phyloP scores from a whole-genome alignment of 2,797 vertebrate genomes.

The Dendrocincla tyrannina region DNA sequence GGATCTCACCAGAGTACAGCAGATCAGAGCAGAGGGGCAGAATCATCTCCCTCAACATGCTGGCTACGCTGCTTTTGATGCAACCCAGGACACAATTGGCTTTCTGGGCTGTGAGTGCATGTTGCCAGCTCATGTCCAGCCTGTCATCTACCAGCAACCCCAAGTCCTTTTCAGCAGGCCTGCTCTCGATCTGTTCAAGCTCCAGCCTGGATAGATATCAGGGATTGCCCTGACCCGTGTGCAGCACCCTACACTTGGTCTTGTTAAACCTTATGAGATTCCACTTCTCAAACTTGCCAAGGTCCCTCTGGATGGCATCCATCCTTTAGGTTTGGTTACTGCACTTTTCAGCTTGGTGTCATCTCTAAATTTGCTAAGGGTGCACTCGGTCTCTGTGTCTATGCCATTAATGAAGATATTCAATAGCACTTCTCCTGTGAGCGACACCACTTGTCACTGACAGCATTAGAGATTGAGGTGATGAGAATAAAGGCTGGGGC shows the following conservation, averaged over 20 bases:
- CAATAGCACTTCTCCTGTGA: not conserved
- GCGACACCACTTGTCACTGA: not conserved
- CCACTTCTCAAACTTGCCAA: not conserved
- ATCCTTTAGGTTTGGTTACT: not conserved
- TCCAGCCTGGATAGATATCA: not conserved
- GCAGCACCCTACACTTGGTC: not conserved
- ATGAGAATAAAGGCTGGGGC: not conserved
- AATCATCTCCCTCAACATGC: too few species aligned
- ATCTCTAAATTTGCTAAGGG: not conserved
- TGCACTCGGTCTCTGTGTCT: not conserved
- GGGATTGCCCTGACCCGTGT: fast-evolving
- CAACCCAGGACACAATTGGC: not conserved
- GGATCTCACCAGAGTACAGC: not conserved
- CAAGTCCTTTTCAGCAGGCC: not conserved
- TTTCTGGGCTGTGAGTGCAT: not conserved
- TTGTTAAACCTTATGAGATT: not conserved
- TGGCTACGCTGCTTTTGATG: not conserved
- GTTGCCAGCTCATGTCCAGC: not conserved
- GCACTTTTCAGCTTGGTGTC: not conserved
- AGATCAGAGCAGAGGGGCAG: too few species aligned
- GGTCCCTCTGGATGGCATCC: not conserved
- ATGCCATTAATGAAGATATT: not conserved
- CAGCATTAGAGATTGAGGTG: fast-evolving
- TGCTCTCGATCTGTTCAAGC: not conserved
- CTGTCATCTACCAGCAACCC: not conserved